These are phyloP conservation scores for Sphenopsis melanotis DNA, from an alignment of 2,797 vertebrate genomes.

Conservation along the genomic window DNA sequence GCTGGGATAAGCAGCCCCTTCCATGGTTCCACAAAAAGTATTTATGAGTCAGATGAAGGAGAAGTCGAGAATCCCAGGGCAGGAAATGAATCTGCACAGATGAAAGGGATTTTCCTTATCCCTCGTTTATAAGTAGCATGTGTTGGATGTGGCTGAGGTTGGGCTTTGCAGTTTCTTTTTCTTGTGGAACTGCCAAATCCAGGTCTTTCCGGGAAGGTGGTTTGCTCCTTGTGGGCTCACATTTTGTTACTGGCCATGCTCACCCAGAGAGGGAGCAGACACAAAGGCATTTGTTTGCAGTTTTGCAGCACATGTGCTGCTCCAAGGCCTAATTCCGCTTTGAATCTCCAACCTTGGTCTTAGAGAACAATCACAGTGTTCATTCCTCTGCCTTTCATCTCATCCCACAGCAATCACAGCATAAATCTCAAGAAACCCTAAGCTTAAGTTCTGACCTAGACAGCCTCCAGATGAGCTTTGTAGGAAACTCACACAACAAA, in stretches of 20 bases:
- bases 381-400: not conserved
- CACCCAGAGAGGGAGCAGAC: not conserved
- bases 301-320: not conserved
- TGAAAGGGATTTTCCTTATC: constrained; percentile 30
- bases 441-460: not conserved
- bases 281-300: not conserved
- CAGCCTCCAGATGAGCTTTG: not conserved
- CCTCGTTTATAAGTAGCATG: not conserved
- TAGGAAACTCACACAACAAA: not conserved
- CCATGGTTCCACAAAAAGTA: not conserved
- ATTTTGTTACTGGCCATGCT: not conserved
- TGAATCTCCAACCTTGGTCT: not conserved
- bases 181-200: not conserved
- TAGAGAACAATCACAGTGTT: not conserved
- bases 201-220: not conserved
- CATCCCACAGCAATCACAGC: not conserved
- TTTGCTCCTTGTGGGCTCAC: not conserved
- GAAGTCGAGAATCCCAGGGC: not conserved
- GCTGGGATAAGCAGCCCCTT: not conserved
- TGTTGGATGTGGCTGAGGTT: not conserved
- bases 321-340: not conserved
- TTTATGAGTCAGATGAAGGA: not conserved
- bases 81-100: constrained; percentile 54
- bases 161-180: not conserved
- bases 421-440: not conserved